Conservation (phyloP, 2,797 vertebrate genomes). For the Zenarchopterus dispar region DNA sequence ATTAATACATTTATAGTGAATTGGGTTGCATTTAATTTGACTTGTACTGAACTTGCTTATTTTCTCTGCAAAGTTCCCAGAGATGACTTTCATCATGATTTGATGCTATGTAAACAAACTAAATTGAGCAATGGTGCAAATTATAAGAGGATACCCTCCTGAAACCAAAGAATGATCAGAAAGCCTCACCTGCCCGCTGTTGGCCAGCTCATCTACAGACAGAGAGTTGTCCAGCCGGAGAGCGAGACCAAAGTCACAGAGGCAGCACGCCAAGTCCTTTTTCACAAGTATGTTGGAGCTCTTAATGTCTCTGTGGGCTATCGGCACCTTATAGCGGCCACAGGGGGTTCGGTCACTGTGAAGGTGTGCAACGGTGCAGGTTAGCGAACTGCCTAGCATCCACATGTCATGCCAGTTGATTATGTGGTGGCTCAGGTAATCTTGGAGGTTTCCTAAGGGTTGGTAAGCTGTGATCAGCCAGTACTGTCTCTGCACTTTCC, state of each 20-base stretch:
- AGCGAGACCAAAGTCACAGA: constrained; percentile 97
- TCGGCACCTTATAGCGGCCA: constrained; percentile 91
- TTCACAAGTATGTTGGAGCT: constrained; percentile 97
- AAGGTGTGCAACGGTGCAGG: constrained; percentile 90
- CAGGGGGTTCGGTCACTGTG: constrained; percentile 92
- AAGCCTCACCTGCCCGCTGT: constrained; percentile 93
- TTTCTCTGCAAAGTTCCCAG: too few species aligned
- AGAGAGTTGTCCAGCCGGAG: constrained; percentile 90
- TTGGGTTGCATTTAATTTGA: too few species aligned
- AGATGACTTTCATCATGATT: too few species aligned
- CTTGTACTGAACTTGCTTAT: too few species aligned
- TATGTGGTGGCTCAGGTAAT: constrained; percentile 88
- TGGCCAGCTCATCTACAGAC: constrained; percentile 95
- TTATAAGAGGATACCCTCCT: neutral
- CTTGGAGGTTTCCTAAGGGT: constrained; percentile 89
- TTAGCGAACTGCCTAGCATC: constrained; percentile 88
- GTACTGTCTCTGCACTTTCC: constrained; percentile 89
- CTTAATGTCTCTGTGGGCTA: constrained; percentile 96
- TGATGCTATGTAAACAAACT: too few species aligned
- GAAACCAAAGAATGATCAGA: constrained; percentile 16
- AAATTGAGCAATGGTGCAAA: neutral
- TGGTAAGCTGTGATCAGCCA: constrained; percentile 98
- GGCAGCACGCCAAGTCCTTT: constrained; percentile 91
- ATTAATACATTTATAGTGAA: too few species aligned
- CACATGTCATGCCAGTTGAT: constrained; percentile 93